phyloP scores from a whole-genome alignment of 2,797 vertebrate species.

The Neomorphus geoffroyi region DNA sequence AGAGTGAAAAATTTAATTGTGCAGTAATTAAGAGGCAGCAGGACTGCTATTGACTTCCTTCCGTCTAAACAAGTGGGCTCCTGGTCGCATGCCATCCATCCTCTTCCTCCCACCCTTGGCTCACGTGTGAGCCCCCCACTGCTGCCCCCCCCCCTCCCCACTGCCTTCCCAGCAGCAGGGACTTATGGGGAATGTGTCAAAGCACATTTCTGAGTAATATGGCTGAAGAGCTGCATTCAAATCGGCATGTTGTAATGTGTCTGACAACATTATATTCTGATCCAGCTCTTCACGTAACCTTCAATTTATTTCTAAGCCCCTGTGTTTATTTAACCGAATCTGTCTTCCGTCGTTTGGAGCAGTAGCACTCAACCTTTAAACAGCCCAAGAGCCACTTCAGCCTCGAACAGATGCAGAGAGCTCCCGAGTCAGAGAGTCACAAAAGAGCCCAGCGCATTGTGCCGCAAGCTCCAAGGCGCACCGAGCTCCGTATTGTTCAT shows the following conservation, averaged over 20 bases:
- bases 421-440: slow-evolving; percentile 30
- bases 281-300: slow-evolving; percentile 49
- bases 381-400: slow-evolving; percentile 70
- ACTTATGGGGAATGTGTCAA: not conserved
- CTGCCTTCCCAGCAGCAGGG: fast-evolving
- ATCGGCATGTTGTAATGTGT: not conserved
- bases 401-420: slow-evolving; percentile 36
- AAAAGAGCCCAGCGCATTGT: slow-evolving; percentile 37
- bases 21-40: not conserved
- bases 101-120: not conserved
- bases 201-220: not conserved
- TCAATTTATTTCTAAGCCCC: slow-evolving; percentile 58
- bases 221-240: not conserved
- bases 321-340: slow-evolving; percentile 69
- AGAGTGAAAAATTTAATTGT: not conserved
- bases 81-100: fast-evolving
- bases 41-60: fast-evolving
- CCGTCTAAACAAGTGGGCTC: fast-evolving
- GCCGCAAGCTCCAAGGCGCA: not conserved
- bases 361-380: slow-evolving; percentile 66
- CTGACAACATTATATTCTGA: slow-evolving; percentile 56
- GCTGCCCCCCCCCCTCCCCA: not conserved
- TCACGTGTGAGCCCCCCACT: not conserved
- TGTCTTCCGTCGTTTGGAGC: slow-evolving; percentile 40
- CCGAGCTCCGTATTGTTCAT: not conserved